Evolutionary conservation across 2,113 vertebrate genomes (phyloP), one percentile per base, ranked within the genome.

Genomic region (Indicator indicator): DNA sequence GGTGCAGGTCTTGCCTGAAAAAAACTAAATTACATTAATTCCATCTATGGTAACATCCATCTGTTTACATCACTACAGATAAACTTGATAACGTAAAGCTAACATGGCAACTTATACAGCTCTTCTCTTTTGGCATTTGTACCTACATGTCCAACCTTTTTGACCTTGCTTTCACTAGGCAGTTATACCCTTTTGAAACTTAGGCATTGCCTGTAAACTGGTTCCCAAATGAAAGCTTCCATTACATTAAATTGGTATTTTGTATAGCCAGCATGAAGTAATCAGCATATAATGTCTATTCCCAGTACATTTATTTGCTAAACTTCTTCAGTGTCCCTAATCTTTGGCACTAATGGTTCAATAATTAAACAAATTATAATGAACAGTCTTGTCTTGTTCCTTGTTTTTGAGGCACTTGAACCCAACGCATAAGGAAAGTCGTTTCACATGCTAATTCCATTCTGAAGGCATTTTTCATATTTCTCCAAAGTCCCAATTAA

Each of bases 331-430:
- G 80, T 92, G 89, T 93, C 90, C 92, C 74, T 94, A 95, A 97
- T 95, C 94, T 97, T 96, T 96, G 92, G 86, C 94, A 92, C 94
- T 96, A 94, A 96, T 95, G 81, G 94, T 94, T 96, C 95, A 89
- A 94, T 96, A 96, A 97, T 95, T 95, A 93, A 95, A 95, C 88
- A 95, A 96, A 96, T 93, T 89, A 94, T 94, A 96, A 97, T 75
- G 86, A 96, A 92, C 94, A 93, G 88, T 78, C 70, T 93, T 94
- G 81, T 91, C 95, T 94, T 92, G 80, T 92, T 93, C 77, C 83
- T 94, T 82, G 74, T 82, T 89, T 94, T 89, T 94, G 70, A 92
- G 93, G 86, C 88, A 93, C 89, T 94, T 86, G 88, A 96, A 95
- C 86, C 81, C 80, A 89, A 59, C 56, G 48, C 72, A 81, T 36